Base-by-base conservation (phyloP, 2,113 vertebrate species). In the Rhizomys pruinosus region DNA sequence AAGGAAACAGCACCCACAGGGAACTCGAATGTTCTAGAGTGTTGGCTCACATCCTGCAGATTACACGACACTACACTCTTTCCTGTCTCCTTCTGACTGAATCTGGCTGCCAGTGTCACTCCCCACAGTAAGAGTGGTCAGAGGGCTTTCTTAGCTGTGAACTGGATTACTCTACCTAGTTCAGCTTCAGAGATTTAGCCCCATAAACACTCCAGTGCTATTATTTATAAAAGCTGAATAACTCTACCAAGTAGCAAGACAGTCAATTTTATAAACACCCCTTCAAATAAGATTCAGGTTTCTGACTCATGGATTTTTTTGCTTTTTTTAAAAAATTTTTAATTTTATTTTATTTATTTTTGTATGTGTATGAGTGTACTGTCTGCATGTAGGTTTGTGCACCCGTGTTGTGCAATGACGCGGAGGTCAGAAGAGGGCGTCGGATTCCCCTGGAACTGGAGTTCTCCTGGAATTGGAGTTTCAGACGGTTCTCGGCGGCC, bases 51-150 rank as follows among this genome's bases (percentile, higher is more conserved):
- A 19, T 16, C 29, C 61, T 34, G 3, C 3, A 17, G n/a, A 10
- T 19, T 7, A 7, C 4, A 9, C 3, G n/a, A 22, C 8, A 6
- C n/a, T n/a, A n/a, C 2, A 2, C 4, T 17, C 13, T 68, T 47
- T 29, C 71, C 68, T 44, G 57, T 52, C 19, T 29, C 32, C 47
- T 64, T 37, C 59, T 2, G 2, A 4, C 1, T 66, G 74, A 55
- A 29, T 52, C 3, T 39, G 59, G 23, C 15, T 69, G 9, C 57
- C 52, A n/a, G 5, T 37, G 23, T 81, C 20, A 16, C 12, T 42
- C 44, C 72, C 2, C 23, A 34, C 39, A 3, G 3, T 5, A 47
- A 86, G 5, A 23, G 5, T 39, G n/a, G 71, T n/a, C 73, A 19
- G 1, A 47, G 72, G 39, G 27, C 19, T 32, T 25, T 57, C 44